Evolutionary conservation across 1,140 invertebrate genomes (phyloP).

Genomic region (Bombus polaris): DNA sequence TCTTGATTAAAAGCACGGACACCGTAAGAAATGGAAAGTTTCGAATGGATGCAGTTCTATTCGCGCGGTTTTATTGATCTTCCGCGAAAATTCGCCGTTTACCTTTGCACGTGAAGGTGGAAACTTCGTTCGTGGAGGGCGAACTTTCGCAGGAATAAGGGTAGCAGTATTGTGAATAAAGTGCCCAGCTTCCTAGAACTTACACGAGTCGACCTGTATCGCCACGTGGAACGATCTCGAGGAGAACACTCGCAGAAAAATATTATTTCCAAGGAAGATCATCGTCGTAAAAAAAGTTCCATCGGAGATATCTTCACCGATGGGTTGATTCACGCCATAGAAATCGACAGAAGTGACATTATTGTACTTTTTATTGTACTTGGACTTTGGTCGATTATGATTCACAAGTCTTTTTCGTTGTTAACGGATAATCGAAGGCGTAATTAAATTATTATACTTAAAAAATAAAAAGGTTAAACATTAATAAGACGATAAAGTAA

Average conservation of each 20-base stretch:
- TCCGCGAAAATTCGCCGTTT: conserved; percentile 24
- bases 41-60: background rate
- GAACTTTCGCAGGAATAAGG: conserved; percentile 21
- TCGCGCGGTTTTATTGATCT: conserved; percentile 39
- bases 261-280: background rate
- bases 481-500: background rate
- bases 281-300: background rate
- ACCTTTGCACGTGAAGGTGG: conserved; percentile 21
- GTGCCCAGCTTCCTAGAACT: background rate
- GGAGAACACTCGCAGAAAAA: background rate
- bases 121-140: background rate
- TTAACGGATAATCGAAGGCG: background rate
- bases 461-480: too few relatives aligned
- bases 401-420: background rate
- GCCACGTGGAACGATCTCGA: background rate
- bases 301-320: background rate
- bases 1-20: conserved; percentile 13
- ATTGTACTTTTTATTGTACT: background rate
- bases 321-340: background rate
- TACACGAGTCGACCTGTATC: background rate
- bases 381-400: background rate
- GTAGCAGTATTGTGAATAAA: conserved; percentile 13
- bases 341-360: background rate
- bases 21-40: conserved; percentile 18
- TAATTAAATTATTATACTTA: background rate